phyloP scores from a whole-genome alignment of 64 coral and sea anemone genomes.

The Exaiptasia diaphana region DNA sequence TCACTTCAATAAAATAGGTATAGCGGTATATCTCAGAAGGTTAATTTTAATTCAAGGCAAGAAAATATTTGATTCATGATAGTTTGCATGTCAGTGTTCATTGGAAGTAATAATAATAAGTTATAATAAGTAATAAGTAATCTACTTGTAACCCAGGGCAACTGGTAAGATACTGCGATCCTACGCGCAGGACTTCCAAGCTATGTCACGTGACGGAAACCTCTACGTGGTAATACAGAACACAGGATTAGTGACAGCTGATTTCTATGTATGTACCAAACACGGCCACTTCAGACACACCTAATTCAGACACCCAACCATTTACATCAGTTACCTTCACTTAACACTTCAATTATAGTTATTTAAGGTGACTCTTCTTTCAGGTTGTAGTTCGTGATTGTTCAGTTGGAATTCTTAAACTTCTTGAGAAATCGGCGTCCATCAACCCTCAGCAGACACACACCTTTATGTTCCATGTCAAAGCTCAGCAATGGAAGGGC shows the following conservation, averaged over 20 bases:
- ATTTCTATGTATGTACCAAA: conserved; percentile 77
- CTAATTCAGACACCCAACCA: too few relatives aligned
- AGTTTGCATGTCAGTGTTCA: too few relatives aligned
- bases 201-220: conserved; percentile 68
- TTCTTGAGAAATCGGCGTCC: conserved; percentile 73
- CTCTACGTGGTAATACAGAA: conserved; percentile 87
- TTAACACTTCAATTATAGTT: too few relatives aligned
- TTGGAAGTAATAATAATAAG: too few relatives aligned
- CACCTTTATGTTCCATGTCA: conserved; percentile 65
- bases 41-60: too few relatives aligned
- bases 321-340: too few relatives aligned
- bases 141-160: conserved; percentile 49
- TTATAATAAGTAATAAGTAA: too few relatives aligned
- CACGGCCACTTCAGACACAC: too few relatives aligned
- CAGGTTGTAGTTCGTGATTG: conserved; percentile 75
- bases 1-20: too few relatives aligned
- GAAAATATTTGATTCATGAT: too few relatives aligned
- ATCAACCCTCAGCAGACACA: conserved; percentile 86
- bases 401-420: conserved; percentile 67
- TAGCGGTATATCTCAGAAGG: too few relatives aligned
- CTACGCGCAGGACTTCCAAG: conserved; percentile 80
- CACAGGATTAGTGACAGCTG: conserved; percentile 85
- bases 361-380: too few relatives aligned
- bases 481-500: conserved; percentile 50
- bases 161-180: conserved; percentile 83